Conservation (phyloP, 2,888 invertebrate species). For the Brenthis hecate region DNA sequence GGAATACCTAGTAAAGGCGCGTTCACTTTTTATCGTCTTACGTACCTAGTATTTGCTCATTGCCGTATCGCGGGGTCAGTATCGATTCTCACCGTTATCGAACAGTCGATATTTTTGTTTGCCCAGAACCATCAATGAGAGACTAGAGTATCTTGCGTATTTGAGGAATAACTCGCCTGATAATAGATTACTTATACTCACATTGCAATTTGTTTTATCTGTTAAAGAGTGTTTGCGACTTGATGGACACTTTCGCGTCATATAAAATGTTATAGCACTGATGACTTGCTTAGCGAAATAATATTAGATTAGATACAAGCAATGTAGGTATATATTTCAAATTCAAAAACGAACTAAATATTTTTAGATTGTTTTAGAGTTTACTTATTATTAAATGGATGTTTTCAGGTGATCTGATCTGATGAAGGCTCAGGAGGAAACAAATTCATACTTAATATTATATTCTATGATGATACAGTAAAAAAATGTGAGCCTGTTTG, state of each 20-base stretch:
- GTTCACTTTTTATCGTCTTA: conserved; percentile 60
- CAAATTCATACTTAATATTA: too few relatives aligned
- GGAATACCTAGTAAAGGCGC: conserved; percentile 46
- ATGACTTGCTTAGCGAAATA: too few relatives aligned
- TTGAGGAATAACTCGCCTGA: conserved; percentile 79
- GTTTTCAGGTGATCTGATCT: too few relatives aligned
- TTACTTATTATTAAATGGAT: too few relatives aligned
- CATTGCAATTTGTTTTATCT: conserved; percentile 58
- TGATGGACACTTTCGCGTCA: neutral
- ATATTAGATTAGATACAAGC: too few relatives aligned
- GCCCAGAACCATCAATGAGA: conserved; percentile 71
- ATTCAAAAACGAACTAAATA: too few relatives aligned
- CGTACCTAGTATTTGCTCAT: conserved; percentile 59
- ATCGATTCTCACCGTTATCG: conserved; percentile 76
- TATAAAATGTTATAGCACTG: too few relatives aligned
- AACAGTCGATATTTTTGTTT: conserved; percentile 78
- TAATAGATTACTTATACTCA: conserved; percentile 69
- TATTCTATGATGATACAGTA: too few relatives aligned
- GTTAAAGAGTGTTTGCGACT: conserved; percentile 37
- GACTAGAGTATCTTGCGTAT: conserved; percentile 74
- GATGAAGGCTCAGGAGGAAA: too few relatives aligned
- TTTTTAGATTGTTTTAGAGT: too few relatives aligned
- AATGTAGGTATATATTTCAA: too few relatives aligned
- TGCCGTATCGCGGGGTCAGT: conserved; percentile 64
- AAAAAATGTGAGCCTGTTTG: too few relatives aligned